Evolutionary conservation across 2,888 invertebrate genomes (phyloP).

Genomic region (Linyphia triangularis): DNA sequence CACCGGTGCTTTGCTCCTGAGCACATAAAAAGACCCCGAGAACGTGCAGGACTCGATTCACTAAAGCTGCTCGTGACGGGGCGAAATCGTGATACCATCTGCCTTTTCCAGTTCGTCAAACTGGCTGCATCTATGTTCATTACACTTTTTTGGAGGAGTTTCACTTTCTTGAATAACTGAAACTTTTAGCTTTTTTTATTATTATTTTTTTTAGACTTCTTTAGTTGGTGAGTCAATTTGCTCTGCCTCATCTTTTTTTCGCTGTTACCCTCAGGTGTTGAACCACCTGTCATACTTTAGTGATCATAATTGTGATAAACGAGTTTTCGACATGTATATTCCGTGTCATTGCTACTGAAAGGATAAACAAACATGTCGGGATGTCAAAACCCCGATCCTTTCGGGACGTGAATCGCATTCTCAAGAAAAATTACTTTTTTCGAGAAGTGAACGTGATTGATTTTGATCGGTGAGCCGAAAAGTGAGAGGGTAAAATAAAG

Average conservation of each 20-base stretch:
- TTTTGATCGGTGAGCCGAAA: not conserved
- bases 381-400: not conserved
- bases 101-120: slow-evolving; percentile 56
- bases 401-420: not conserved
- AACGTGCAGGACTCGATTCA: slow-evolving; percentile 68
- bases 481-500: no score
- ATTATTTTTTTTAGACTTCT: not conserved
- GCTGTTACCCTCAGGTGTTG: not conserved
- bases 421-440: not conserved
- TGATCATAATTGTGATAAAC: not conserved
- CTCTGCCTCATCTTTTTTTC: slow-evolving; percentile 8
- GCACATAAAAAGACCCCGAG: slow-evolving; percentile 60
- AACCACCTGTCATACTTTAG: not conserved
- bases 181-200: slow-evolving; percentile 7
- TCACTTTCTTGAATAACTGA: slow-evolving; percentile 23
- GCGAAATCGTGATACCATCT: slow-evolving; percentile 61
- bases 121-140: slow-evolving; percentile 22
- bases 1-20: slow-evolving; percentile 59
- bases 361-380: slow-evolving; percentile 3
- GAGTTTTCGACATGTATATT: not conserved
- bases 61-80: slow-evolving; percentile 66
- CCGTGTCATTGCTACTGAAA: slow-evolving; percentile 17
- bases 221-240: not conserved
- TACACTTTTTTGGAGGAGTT: not conserved
- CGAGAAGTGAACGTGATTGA: not conserved